Conservation (phyloP, 1,140 invertebrate genomes). For the Colletes latitarsis region DNA sequence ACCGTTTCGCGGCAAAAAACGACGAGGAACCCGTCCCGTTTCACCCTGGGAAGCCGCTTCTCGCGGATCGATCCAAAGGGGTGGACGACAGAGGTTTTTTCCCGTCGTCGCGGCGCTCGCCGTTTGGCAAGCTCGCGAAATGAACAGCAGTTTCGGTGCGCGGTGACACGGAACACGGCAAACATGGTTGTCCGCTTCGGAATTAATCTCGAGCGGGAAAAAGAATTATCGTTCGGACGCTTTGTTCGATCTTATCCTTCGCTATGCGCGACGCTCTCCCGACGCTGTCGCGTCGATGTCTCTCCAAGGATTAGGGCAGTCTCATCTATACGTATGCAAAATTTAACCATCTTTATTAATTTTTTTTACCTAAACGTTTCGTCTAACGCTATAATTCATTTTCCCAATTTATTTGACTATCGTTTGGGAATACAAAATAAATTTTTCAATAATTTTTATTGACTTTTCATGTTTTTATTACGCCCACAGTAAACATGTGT, state of each 20-base stretch:
- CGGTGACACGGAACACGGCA: neutral
- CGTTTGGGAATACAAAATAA: no score
- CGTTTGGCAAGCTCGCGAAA: neutral
- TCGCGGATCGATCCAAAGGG: constrained; percentile 11
- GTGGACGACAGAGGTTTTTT: neutral
- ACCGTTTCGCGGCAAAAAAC: constrained; percentile 22
- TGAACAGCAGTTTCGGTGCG: neutral
- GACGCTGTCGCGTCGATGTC: no score
- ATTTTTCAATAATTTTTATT: no score
- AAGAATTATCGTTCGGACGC: neutral
- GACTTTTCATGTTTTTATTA: no score
- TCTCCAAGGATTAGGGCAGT: no score
- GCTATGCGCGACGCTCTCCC: no score
- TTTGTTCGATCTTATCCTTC: neutral
- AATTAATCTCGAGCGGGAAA: neutral
- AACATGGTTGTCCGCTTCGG: neutral
- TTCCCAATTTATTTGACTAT: no score
- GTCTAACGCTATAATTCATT: no score
- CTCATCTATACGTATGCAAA: no score
- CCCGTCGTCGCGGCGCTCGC: neutral
- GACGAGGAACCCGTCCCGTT: neutral
- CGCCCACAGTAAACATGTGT: no score
- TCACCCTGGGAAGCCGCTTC: neutral
- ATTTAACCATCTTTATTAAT: no score
- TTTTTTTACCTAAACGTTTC: no score